phyloP scores from a whole-genome alignment of 2,113 vertebrate genomes.

The Myocastor coypus region DNA sequence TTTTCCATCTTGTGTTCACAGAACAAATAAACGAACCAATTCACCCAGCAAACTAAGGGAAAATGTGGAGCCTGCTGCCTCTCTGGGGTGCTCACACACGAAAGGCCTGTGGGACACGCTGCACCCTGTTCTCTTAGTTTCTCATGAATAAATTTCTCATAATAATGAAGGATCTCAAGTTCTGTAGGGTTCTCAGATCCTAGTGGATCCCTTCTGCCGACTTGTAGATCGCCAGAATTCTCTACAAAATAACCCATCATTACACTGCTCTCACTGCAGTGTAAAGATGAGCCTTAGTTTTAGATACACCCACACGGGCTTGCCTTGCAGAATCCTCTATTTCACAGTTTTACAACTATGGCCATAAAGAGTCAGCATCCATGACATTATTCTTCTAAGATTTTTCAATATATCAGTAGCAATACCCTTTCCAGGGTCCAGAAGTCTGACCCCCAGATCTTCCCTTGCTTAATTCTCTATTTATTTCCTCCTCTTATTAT shows the following conservation, averaged over 20 bases:
- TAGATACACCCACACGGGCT: background rate
- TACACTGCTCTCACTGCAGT: background rate
- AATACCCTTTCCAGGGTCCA: slow-evolving; percentile 17
- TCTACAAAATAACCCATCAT: background rate
- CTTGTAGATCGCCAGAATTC: background rate
- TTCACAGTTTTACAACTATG: background rate
- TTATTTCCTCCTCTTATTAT: slow-evolving; percentile 28
- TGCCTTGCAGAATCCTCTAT: background rate
- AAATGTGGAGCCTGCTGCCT: background rate
- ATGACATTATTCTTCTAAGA: slow-evolving; percentile 17
- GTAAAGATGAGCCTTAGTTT: background rate
- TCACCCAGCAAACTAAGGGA: background rate
- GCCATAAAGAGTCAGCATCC: background rate
- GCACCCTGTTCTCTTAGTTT: background rate
- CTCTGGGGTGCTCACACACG: background rate
- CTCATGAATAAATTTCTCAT: background rate
- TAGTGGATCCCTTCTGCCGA: background rate
- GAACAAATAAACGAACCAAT: background rate
- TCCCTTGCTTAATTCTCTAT: slow-evolving; percentile 6
- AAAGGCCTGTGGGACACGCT: background rate
- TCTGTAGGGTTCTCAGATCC: background rate
- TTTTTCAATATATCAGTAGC: background rate
- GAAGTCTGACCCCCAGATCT: slow-evolving; percentile 37
- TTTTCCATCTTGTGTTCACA: background rate
- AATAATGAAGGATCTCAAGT: background rate